These are phyloP conservation scores for Saguinus oedipus DNA, from an alignment of 2,797 vertebrate genomes.

Conservation along the genomic window DNA sequence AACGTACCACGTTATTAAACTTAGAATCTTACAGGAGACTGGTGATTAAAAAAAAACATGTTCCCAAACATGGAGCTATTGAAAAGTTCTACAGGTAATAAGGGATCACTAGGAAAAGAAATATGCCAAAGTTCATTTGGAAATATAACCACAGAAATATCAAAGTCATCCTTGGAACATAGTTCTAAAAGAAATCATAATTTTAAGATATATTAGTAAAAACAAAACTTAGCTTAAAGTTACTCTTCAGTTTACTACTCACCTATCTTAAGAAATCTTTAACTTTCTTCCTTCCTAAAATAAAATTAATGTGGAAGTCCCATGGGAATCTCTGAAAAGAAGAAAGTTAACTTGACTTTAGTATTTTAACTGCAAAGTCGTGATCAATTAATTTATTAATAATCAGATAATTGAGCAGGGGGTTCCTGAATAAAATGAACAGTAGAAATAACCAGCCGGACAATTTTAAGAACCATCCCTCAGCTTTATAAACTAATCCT, in stretches of 20 bases:
- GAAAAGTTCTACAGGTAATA: not conserved
- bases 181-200: not conserved
- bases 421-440: conserved; percentile 87
- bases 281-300: conserved; percentile 36
- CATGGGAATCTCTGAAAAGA: conserved; percentile 55
- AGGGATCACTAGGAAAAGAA: not conserved
- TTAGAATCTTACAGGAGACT: not conserved
- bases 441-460: conserved; percentile 91
- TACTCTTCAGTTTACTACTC: not conserved
- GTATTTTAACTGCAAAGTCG: conserved; percentile 82
- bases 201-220: not conserved
- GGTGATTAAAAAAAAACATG: not conserved
- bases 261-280: not conserved
- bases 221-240: conserved; percentile 20
- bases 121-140: not conserved
- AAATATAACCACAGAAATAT: conserved; percentile 15
- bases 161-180: not conserved
- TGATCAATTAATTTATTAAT: conserved; percentile 92
- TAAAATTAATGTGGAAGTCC: conserved; percentile 30
- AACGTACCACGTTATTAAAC: not conserved
- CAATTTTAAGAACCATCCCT: conserved; percentile 93
- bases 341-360: conserved; percentile 70
- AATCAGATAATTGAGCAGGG: conserved; percentile 89
- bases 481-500: conserved; percentile 99
- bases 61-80: not conserved